Evolutionary conservation across 1,140 invertebrate species (phyloP).

Genomic region (Octopus sinensis): DNA sequence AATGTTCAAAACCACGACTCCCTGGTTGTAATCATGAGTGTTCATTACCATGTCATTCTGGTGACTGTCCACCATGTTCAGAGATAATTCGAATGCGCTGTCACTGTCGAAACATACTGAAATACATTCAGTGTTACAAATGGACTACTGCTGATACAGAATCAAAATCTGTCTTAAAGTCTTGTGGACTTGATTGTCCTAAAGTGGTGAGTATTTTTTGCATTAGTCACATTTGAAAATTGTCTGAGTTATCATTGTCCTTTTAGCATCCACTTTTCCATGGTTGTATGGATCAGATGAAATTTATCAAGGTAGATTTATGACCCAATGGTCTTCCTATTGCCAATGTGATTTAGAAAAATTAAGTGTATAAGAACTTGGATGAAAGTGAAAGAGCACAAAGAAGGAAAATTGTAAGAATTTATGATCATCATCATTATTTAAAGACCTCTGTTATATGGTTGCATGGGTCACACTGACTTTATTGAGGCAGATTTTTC

Average conservation of each 20-base stretch:
- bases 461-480: too few relatives aligned
- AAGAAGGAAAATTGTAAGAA: not conserved
- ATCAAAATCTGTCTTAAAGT: slow-evolving; percentile 62
- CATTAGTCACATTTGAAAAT: not conserved
- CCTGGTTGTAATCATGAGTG: slow-evolving; percentile 78
- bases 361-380: not conserved
- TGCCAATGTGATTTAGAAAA: not conserved
- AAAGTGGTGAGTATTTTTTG: slow-evolving; percentile 67
- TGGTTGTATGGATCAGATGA: not conserved
- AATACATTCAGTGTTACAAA: slow-evolving; percentile 72
- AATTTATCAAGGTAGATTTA: not conserved
- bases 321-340: not conserved
- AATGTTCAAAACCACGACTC: slow-evolving; percentile 69
- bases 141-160: slow-evolving; percentile 62
- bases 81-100: slow-evolving; percentile 72
- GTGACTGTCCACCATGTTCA: slow-evolving; percentile 64
- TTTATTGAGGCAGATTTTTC: too few relatives aligned
- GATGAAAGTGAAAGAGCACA: not conserved
- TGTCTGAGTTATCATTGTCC: not conserved
- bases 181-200: slow-evolving; percentile 81
- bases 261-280: too few relatives aligned
- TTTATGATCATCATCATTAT: too few relatives aligned
- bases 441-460: too few relatives aligned
- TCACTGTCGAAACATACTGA: slow-evolving; percentile 73
- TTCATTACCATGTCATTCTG: slow-evolving; percentile 71